Evolutionary conservation across 2,113 vertebrate genomes (phyloP).

Genomic region (Mormoops blainvillei): DNA sequence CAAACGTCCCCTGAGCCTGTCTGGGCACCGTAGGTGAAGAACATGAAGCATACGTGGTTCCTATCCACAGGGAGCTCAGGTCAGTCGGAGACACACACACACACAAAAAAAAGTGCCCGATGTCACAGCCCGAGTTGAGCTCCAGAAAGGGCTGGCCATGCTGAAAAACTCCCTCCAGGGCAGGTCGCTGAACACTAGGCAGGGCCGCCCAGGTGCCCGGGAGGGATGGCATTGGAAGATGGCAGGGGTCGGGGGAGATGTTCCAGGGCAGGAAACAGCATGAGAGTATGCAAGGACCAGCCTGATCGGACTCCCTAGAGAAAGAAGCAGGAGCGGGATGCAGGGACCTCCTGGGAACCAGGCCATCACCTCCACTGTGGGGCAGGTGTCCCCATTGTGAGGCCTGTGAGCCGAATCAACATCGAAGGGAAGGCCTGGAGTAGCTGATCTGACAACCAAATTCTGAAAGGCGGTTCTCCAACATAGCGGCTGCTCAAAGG

Average conservation of each 20-base stretch:
- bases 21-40: rapidly evolving
- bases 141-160: neutral
- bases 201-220: neutral
- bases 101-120: neutral
- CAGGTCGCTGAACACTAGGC: neutral
- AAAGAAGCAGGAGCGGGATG: neutral
- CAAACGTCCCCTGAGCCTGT: rapidly evolving
- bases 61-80: neutral
- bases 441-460: neutral
- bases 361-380: neutral
- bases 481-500: rapidly evolving
- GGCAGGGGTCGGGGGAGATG: neutral
- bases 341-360: neutral
- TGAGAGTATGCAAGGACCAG: neutral
- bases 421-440: neutral
- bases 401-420: neutral
- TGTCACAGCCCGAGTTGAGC: neutral
- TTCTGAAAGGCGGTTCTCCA: neutral
- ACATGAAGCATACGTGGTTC: rapidly evolving
- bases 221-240: neutral
- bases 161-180: neutral
- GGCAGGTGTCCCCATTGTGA: neutral
- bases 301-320: rapidly evolving
- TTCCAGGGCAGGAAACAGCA: too few relatives aligned
- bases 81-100: too few relatives aligned